Evolutionary conservation across 2,888 invertebrate species (phyloP).

Genomic region (Epistrophe grossulariae): DNA sequence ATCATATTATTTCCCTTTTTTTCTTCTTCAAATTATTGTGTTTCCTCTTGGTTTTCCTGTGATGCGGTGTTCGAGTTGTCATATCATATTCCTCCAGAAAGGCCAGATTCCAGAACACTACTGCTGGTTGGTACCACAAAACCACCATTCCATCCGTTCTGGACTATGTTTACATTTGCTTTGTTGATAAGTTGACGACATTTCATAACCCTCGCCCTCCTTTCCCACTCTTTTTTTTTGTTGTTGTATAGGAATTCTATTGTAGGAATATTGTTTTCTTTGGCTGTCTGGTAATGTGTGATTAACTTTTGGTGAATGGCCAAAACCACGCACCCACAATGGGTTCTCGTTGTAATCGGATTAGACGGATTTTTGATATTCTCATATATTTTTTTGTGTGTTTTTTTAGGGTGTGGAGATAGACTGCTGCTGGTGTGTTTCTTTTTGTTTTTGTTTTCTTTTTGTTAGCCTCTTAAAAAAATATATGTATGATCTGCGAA

Average conservation of each 20-base stretch:
- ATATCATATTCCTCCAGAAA: conserved; percentile 59
- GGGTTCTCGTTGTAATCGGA: conserved; percentile 68
- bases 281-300: conserved; percentile 63
- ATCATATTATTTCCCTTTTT: conserved; percentile 29
- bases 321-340: conserved; percentile 66
- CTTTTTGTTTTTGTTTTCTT: neutral
- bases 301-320: conserved; percentile 67
- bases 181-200: conserved; percentile 72
- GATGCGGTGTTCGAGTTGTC: conserved; percentile 59
- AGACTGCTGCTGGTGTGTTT: conserved; percentile 7
- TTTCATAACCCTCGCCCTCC: conserved; percentile 30
- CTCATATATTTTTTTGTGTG: neutral
- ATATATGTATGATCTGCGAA: conserved; percentile 47
- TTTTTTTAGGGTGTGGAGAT: conserved; percentile 44
- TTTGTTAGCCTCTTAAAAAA: conserved; percentile 7
- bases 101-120: neutral
- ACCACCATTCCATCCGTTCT: conserved; percentile 42
- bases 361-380: conserved; percentile 67
- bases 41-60: conserved; percentile 53
- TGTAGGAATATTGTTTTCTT: conserved; percentile 31
- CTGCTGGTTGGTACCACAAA: conserved; percentile 40
- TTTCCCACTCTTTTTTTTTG: neutral
- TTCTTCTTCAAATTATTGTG: conserved; percentile 36
- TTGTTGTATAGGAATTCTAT: conserved; percentile 26
- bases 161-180: conserved; percentile 67